Base-by-base conservation (phyloP, 2,888 invertebrate species). In the Rhamphomyia laevipes region DNA sequence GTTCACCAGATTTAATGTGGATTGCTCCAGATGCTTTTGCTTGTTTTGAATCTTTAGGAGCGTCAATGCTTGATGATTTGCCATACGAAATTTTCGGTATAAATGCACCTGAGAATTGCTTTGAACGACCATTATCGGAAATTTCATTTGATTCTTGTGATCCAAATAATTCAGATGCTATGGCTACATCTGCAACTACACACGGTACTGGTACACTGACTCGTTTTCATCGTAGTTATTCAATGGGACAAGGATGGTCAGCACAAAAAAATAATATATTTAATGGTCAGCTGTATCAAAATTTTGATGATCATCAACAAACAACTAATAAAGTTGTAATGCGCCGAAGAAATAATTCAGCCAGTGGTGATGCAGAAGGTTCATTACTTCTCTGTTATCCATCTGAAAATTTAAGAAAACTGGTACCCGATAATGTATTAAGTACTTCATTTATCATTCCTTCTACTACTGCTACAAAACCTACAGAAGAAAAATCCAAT, bases 401-500 rank as follows among this genome's bases (percentile, higher is more conserved):
- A 2, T 94, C 94, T 40, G 81, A 86, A 18, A 86, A 90, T 21
- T 76, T 95, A 35, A 84, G 87, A 52, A 84, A 85, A 57, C 73
- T 92, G 56, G 86, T 86, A 40, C 84, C 79, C 16, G 77, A 77
- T 47, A 75, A 78, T 64, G 76, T 80, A 56, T 51, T 70, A 18
- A 66, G 64, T 46, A 63, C 68, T 0, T 64, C 68, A 1, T 61
- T 65, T 12, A 52, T 66, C 21, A 63, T 55, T n/a, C 55, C 49
- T 35, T 69, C 73, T 2, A 65, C 66, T 13, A 27, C 2, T 15
- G 23, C 13, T 33, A 12, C 16, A 9, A 15, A 18, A 23, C 13
- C n/a, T 7, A 6, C 37, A 38, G 31, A 44, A 17, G 33, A 45
- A 23, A 2, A 38, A 15, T 10, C 17, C 27, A 21, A 48, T 49